phyloP scores from a whole-genome alignment of 1,140 invertebrate species.

The Atopsyche davidsoni region DNA sequence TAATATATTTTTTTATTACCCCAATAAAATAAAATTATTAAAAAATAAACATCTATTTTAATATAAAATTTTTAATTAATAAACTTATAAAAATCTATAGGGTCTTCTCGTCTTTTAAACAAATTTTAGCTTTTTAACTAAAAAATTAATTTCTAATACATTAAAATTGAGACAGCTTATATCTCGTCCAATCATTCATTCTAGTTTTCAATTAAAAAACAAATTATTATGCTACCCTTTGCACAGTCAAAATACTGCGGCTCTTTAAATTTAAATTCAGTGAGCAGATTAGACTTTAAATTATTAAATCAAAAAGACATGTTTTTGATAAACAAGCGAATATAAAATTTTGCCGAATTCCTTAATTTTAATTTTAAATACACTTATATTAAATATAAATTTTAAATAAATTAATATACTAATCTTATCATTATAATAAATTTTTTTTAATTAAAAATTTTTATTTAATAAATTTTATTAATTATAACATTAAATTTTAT shows the following conservation, averaged over 20 bases:
- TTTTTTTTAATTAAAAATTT: constrained; percentile 37
- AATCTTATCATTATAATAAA: neutral
- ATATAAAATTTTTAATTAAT: constrained; percentile 37
- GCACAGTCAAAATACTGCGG: too few species aligned
- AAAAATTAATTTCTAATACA: constrained; percentile 50
- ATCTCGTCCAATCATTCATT: constrained; percentile 56
- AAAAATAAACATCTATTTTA: constrained; percentile 44
- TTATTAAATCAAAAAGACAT: constrained; percentile 55
- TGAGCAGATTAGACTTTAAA: constrained; percentile 59
- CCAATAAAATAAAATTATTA: too few species aligned
- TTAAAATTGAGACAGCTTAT: constrained; percentile 35
- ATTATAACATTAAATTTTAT: constrained; percentile 27
- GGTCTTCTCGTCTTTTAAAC: constrained; percentile 54
- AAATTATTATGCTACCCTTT: too few species aligned
- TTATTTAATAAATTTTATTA: neutral
- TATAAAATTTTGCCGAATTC: constrained; percentile 56
- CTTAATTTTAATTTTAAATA: constrained; percentile 40
- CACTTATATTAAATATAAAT: neutral
- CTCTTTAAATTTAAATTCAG: constrained; percentile 56
- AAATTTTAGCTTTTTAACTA: constrained; percentile 59
- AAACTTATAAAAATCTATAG: constrained; percentile 53
- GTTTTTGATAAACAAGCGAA: constrained; percentile 71
- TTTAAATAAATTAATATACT: neutral
- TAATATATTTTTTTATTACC: too few species aligned
- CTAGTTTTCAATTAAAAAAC: constrained; percentile 60